phyloP scores from a whole-genome alignment of 2,797 vertebrate genomes.

The Urocyon cinereoargenteus region DNA sequence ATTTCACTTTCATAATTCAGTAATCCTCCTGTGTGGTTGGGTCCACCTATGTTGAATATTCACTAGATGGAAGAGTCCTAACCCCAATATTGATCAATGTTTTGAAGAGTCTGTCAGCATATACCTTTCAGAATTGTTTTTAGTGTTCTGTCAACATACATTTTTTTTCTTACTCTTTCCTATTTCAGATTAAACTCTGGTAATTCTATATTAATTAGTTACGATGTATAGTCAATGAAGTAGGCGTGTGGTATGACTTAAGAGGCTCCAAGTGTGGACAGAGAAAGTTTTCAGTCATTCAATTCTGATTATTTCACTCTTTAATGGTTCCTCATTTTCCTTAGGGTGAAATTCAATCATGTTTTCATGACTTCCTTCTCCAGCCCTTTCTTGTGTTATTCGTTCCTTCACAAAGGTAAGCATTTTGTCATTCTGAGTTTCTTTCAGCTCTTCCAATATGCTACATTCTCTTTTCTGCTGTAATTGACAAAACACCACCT shows the following conservation, averaged over 20 bases:
- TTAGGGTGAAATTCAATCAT: background rate
- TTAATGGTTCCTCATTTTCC: background rate
- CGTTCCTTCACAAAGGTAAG: background rate
- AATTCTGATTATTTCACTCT: slow-evolving; percentile 45
- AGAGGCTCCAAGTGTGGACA: background rate
- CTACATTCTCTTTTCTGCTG: background rate
- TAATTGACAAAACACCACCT: background rate
- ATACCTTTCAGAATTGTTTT: slow-evolving; percentile 25
- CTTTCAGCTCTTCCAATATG: background rate
- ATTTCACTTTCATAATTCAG: background rate
- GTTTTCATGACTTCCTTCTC: background rate
- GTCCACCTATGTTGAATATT: background rate
- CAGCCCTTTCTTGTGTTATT: background rate
- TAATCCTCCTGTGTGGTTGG: background rate
- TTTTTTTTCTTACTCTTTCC: background rate
- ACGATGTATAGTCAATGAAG: slow-evolving; percentile 29
- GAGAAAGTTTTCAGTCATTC: slow-evolving; percentile 32
- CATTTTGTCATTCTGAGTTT: background rate
- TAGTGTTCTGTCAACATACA: background rate
- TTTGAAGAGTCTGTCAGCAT: background rate
- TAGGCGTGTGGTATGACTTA: background rate
- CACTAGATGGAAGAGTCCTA: background rate
- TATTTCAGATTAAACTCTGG: slow-evolving; percentile 51
- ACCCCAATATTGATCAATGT: background rate
- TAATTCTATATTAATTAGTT: slow-evolving; percentile 60